A percentile compares a stretch with the other conserved stretches of the same genome.
phyloP scores from a whole-genome alignment of 2,797 vertebrate species.

The Momotus momota region DNA sequence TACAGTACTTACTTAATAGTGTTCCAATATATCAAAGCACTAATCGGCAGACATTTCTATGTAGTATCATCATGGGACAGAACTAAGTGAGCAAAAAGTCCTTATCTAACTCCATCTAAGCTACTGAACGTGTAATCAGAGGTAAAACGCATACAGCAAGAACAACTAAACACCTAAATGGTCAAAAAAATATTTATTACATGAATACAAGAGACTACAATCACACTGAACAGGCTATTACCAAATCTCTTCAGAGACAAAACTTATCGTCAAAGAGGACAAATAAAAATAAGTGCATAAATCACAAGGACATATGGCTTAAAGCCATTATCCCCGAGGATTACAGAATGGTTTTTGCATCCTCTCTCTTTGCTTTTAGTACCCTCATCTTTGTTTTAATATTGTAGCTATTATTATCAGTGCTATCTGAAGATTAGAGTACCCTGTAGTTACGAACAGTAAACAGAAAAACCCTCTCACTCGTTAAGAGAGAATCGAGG shows the following conservation, averaged over 20 bases:
- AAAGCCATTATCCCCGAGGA: slow-evolving; percentile 60
- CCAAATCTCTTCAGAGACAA: slow-evolving; percentile 64
- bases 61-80: neutral
- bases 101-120: neutral
- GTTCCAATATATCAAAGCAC: neutral
- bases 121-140: slow-evolving; percentile 19
- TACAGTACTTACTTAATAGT: rapidly evolving
- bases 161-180: slow-evolving; percentile 29
- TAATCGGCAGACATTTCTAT: neutral
- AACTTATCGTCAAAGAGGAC: slow-evolving; percentile 51
- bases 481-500: neutral
- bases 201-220: slow-evolving; percentile 45
- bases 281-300: slow-evolving; percentile 73
- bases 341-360: neutral
- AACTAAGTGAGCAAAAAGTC: neutral
- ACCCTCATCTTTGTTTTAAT: slow-evolving; percentile 46
- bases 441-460: slow-evolving; percentile 29
- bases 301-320: slow-evolving; percentile 47
- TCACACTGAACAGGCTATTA: slow-evolving; percentile 56
- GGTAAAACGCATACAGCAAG: neutral
- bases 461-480: slow-evolving; percentile 54
- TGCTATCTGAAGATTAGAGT: neutral
- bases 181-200: slow-evolving; percentile 46
- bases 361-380: neutral
- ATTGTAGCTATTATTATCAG: slow-evolving; percentile 43